A percentile compares a stretch with the other conserved stretches of the same genome.
phyloP scores from a whole-genome alignment of 2,888 invertebrate genomes.

The Chironomus riparius region DNA sequence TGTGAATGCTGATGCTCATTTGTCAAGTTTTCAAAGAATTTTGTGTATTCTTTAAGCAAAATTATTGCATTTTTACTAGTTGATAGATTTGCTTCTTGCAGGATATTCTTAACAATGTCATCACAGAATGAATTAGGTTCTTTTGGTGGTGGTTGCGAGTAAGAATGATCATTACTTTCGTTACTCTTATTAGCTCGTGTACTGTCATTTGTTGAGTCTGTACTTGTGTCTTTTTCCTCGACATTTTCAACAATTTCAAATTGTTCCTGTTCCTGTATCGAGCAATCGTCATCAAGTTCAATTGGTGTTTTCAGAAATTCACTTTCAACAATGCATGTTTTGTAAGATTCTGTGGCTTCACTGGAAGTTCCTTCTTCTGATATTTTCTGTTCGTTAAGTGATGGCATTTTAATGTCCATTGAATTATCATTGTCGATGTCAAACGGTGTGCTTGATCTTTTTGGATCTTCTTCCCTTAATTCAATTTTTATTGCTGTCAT shows the following conservation, averaged over 20 bases:
- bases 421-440: too few relatives aligned
- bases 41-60: neutral
- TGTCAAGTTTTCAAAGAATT: neutral
- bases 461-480: too few relatives aligned
- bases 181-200: neutral
- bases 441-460: too few relatives aligned
- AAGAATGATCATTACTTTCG: conserved; percentile 1
- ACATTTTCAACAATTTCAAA: neutral
- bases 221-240: too few relatives aligned
- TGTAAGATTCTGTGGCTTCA: neutral
- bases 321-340: neutral
- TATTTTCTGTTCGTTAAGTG: neutral
- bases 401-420: too few relatives aligned
- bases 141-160: neutral
- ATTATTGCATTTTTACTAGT: neutral
- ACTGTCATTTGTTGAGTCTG: neutral
- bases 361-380: neutral
- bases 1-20: neutral
- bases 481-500: too few relatives aligned
- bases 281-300: neutral
- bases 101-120: neutral
- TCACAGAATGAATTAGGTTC: neutral
- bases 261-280: neutral
- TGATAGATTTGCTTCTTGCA: neutral
- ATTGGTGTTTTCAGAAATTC: neutral